Conservation (phyloP, 2,797 vertebrate species). For the Bucorvus abyssinicus region DNA sequence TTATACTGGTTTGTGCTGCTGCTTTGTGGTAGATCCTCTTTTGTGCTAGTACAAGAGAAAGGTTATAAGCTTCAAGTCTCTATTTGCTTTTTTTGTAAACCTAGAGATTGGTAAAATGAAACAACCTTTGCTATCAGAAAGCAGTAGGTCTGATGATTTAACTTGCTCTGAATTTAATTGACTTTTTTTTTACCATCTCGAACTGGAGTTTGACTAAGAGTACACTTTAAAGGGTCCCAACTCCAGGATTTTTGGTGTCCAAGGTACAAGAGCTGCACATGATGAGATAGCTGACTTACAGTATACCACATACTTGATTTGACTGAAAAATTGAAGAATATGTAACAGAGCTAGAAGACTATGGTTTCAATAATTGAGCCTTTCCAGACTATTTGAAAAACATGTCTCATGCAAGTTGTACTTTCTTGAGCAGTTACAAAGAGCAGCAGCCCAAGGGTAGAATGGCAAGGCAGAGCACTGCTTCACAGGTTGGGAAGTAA, state of each 20-base stretch:
- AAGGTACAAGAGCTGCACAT: not conserved
- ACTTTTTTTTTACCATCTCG: not conserved
- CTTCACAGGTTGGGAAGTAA: not conserved
- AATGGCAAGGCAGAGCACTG: not conserved
- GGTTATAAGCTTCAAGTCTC: not conserved
- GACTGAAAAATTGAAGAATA: not conserved
- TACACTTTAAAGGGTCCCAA: not conserved
- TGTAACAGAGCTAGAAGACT: not conserved
- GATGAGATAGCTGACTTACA: not conserved
- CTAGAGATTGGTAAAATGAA: not conserved
- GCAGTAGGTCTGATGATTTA: not conserved
- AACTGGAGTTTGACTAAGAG: not conserved
- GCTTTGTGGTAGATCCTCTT: not conserved
- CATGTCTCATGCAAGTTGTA: not conserved
- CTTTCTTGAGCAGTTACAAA: not conserved
- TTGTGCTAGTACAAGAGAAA: not conserved
- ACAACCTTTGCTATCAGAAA: not conserved
- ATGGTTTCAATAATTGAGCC: not conserved
- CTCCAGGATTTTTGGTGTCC: not conserved
- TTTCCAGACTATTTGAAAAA: not conserved
- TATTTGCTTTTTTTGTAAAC: not conserved
- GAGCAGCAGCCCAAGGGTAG: not conserved
- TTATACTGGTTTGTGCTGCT: not conserved
- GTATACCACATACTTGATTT: not conserved
- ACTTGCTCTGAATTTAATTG: not conserved